phyloP scores from a whole-genome alignment of 2,797 vertebrate species.

The Poecile montanus region DNA sequence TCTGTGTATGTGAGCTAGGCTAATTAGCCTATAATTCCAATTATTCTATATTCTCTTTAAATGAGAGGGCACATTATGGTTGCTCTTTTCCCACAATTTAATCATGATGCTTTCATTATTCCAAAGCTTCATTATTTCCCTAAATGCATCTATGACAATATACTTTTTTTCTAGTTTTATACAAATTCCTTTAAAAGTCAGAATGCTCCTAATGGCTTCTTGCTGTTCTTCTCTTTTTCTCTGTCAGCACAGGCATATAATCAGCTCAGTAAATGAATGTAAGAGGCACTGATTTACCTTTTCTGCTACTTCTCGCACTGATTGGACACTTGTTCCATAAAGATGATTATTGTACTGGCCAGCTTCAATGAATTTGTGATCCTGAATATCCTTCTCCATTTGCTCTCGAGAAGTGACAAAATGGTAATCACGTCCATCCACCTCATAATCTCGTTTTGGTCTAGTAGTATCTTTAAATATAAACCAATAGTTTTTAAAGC shows the following conservation, averaged over 20 bases:
- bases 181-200: neutral
- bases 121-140: neutral
- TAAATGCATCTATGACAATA: neutral
- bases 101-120: neutral
- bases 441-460: constrained; percentile 96
- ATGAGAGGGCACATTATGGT: neutral
- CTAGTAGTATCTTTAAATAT: constrained; percentile 91
- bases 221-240: neutral
- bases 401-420: constrained; percentile 94
- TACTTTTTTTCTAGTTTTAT: neutral
- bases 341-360: constrained; percentile 98
- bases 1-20: neutral
- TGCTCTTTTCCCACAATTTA: neutral
- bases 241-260: neutral
- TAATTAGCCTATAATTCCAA: neutral
- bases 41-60: neutral
- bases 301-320: constrained; percentile 93
- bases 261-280: neutral
- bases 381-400: constrained; percentile 98
- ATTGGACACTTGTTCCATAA: constrained; percentile 97
- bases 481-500: constrained; percentile 12
- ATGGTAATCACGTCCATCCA: constrained; percentile 95
- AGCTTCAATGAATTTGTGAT: constrained; percentile 97
- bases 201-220: neutral
- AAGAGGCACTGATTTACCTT: constrained; percentile 80